These are phyloP conservation scores for Ursus arctos DNA, from an alignment of 2,113 vertebrate genomes.

Conservation along the genomic window DNA sequence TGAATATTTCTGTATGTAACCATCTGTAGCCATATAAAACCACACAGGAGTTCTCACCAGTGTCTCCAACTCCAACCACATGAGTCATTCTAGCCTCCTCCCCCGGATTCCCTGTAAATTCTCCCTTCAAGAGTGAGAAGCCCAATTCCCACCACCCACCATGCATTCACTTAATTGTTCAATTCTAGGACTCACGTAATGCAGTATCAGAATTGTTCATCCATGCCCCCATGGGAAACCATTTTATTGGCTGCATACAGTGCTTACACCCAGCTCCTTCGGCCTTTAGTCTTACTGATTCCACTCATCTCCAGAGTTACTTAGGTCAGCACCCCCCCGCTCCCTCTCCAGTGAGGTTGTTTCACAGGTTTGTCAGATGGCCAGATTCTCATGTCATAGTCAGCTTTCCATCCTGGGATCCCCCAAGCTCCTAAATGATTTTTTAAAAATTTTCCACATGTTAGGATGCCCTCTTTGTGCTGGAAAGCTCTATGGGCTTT, in stretches of 20 bases:
- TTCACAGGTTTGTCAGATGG: background rate
- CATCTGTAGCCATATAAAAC: background rate
- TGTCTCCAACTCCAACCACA: background rate
- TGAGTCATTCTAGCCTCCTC: background rate
- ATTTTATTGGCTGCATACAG: background rate
- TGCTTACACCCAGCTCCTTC: background rate
- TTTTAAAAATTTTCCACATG: background rate
- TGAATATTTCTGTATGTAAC: slow-evolving; percentile 2
- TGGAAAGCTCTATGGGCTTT: background rate
- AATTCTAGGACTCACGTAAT: background rate
- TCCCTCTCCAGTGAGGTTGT: background rate
- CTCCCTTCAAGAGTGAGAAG: background rate
- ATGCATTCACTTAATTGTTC: background rate
- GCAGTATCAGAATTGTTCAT: background rate
- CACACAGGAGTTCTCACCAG: background rate
- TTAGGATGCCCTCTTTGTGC: background rate
- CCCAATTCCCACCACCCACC: background rate
- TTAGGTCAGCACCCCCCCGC: background rate
- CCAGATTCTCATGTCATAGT: background rate
- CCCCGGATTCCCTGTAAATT: background rate
- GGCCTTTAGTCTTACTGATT: background rate
- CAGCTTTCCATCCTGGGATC: background rate
- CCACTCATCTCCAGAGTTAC: background rate
- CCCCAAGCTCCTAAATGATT: background rate
- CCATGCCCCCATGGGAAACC: background rate